Evolutionary conservation across 2,797 vertebrate genomes (phyloP), one percentile per base, ranked within the genome.

Genomic region (Ctenochaetus hawaiiensis): DNA sequence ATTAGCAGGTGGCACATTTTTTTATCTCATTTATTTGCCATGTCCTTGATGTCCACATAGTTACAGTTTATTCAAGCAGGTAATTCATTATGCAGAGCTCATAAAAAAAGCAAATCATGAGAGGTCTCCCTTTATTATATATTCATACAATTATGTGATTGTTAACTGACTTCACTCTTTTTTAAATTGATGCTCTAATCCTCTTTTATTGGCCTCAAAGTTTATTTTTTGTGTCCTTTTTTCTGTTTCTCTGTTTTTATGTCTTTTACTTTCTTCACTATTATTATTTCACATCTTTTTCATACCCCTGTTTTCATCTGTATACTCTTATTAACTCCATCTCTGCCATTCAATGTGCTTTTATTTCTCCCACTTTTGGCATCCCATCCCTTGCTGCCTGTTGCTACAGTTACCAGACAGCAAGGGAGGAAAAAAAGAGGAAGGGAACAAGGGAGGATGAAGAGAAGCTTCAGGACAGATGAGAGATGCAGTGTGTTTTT

Each of bases 351-450:
- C 57, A n/a, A 12, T 58, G 4, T 62, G 22, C 2, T 6, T 22
- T 61, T 66, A 22, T 34, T 73, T 26, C 13, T 13, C 26, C 13
- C 51, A 2, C 14, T 16, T 16, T 23, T 13, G 54, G 65, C 72
- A 80, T 30, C 67, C 70, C 63, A 80, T 44, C 68, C 44, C 20
- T 75, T 5, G 26, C 52, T 69, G 56, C 78, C 64, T 87, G 87
- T 88, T 90, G 82, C 85, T 80, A 87, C 23, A 74, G 89, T 86
- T 91, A 91, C 87, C 75, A 80, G 67, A 74, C 56, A 77, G 66
- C 3, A 2, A 82, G 64, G 45, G 51, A 60, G 56, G 63, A 3
- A 12, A 54, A 54, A 57, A 52, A 51, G 1, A 61, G 51, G 72
- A 53, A 73, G 47, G 7, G 23, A 61, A 49, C 22, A 56, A 30